phyloP scores from a whole-genome alignment of 2,888 invertebrate species.

The Catocala nupta region DNA sequence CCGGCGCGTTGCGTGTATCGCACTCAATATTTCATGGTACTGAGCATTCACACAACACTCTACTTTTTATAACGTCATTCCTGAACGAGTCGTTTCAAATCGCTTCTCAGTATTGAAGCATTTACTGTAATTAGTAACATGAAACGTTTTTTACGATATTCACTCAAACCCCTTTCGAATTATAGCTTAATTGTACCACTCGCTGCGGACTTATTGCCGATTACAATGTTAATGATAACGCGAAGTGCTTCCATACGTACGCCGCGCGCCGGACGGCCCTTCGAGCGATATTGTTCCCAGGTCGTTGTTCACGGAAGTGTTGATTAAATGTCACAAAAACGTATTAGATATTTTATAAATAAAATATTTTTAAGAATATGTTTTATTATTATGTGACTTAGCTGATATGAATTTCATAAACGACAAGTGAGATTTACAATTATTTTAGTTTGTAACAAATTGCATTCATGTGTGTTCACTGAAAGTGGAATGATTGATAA shows the following conservation, averaged over 20 bases:
- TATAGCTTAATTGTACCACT: slow-evolving; percentile 33
- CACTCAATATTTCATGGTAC: slow-evolving; percentile 27
- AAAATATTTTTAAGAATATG: slow-evolving; percentile 67
- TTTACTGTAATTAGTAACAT: slow-evolving; percentile 28
- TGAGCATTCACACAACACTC: slow-evolving; percentile 11
- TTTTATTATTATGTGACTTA: slow-evolving; percentile 58
- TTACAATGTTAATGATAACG: slow-evolving; percentile 8
- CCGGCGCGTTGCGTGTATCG: slow-evolving; percentile 9
- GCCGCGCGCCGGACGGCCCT: background rate
- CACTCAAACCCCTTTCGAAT: slow-evolving; percentile 18
- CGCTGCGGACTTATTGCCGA: slow-evolving; percentile 14
- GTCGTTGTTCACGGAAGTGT: slow-evolving; percentile 34
- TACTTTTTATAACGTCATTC: slow-evolving; percentile 28
- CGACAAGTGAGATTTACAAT: slow-evolving; percentile 66
- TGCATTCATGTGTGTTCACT: slow-evolving; percentile 39
- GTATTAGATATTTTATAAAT: slow-evolving; percentile 57
- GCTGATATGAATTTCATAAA: slow-evolving; percentile 62
- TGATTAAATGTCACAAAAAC: slow-evolving; percentile 47
- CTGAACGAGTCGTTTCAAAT: slow-evolving; percentile 23
- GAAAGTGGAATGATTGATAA: slow-evolving; percentile 40
- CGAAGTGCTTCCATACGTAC: slow-evolving; percentile 9
- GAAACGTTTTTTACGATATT: slow-evolving; percentile 29
- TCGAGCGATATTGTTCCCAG: background rate
- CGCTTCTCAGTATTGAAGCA: slow-evolving; percentile 17
- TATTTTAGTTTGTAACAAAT: slow-evolving; percentile 45